A percentile compares a stretch with the other conserved stretches of the same genome.
Evolutionary conservation across 2,113 vertebrate species (phyloP).

Genomic region (Aplodontia rufa): DNA sequence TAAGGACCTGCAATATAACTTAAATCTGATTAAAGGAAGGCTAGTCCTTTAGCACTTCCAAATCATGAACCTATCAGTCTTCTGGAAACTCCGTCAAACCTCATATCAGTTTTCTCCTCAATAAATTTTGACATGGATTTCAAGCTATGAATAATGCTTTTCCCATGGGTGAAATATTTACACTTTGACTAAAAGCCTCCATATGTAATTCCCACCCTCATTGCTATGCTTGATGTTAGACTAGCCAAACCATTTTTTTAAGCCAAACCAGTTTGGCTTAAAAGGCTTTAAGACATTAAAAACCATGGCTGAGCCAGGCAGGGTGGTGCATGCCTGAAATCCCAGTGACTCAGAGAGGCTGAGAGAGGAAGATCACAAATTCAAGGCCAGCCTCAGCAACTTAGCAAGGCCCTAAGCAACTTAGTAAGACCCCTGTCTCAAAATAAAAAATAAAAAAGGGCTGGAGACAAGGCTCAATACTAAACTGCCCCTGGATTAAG

Average conservation of each 20-base stretch:
- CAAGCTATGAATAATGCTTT: constrained; percentile 37
- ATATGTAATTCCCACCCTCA: constrained; percentile 19
- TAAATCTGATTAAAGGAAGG: constrained; percentile 19
- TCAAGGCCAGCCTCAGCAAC: no score
- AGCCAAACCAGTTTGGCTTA: constrained; percentile 41
- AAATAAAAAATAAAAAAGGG: no score
- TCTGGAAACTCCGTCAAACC: neutral
- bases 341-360: no score
- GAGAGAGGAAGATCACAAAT: no score
- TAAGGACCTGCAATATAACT: constrained; percentile 23
- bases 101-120: neutral
- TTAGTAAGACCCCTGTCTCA: no score
- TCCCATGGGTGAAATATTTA: constrained; percentile 40
- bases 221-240: constrained; percentile 32
- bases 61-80: constrained; percentile 24
- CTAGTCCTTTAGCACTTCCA: constrained; percentile 4
- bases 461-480: no score
- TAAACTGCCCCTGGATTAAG: no score
- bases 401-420: no score
- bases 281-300: constrained; percentile 36
- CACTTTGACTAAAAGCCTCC: constrained; percentile 1
- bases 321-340: no score
- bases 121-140: constrained; percentile 46
- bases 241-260: constrained; percentile 45
- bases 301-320: neutral